Evolutionary conservation across 2,113 vertebrate species (phyloP).

Genomic region (Thryonomys swinderianus): DNA sequence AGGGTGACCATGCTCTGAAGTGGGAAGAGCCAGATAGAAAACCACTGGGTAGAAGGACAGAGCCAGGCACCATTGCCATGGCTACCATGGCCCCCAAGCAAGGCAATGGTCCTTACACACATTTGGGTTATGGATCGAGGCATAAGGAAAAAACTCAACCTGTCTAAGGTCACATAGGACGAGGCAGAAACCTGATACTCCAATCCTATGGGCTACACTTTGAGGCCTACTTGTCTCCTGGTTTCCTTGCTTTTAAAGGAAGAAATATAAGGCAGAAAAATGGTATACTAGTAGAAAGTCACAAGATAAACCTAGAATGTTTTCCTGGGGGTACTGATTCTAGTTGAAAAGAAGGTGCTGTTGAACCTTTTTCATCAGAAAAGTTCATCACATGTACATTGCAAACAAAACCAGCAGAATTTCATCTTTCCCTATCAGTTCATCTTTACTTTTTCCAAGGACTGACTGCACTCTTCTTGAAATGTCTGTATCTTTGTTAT

Average conservation of each 20-base stretch:
- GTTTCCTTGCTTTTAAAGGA: background rate
- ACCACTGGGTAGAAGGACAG: background rate
- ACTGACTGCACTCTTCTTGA: too few relatives aligned
- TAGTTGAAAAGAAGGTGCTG: background rate
- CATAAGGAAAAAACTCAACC: background rate
- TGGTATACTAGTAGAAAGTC: background rate
- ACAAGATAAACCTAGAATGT: background rate
- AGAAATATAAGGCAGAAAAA: background rate
- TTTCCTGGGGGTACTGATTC: background rate
- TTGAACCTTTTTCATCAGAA: background rate
- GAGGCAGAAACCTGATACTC: background rate
- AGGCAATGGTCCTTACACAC: background rate
- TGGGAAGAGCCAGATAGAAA: background rate
- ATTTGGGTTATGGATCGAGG: background rate
- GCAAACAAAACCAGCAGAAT: background rate
- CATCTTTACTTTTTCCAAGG: background rate
- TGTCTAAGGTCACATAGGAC: background rate
- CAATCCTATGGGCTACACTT: background rate
- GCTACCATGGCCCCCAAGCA: background rate
- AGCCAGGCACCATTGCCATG: background rate
- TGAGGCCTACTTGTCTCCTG: background rate
- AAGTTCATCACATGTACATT: background rate
- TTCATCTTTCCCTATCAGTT: background rate
- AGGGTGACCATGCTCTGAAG: background rate
- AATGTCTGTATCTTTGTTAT: background rate